These are phyloP conservation scores for Thoracochromis brauschi DNA, from an alignment of 2,113 vertebrate genomes.

Conservation along the genomic window DNA sequence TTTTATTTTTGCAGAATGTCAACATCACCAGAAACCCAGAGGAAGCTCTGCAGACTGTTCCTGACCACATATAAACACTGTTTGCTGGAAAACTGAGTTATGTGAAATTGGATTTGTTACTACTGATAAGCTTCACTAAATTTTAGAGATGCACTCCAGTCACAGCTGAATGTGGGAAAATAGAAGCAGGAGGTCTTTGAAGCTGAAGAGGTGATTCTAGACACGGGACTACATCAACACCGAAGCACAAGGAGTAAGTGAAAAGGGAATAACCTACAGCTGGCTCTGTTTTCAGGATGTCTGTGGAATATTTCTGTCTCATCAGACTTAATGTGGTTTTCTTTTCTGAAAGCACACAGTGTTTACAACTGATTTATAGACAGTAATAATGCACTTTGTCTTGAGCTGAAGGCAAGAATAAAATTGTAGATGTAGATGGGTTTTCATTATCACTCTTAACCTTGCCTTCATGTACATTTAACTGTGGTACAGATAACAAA, in stretches of 20 bases:
- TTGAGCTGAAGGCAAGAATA: neutral
- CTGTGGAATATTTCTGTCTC: neutral
- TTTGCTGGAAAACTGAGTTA: neutral
- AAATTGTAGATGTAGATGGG: neutral
- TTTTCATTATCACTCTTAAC: neutral
- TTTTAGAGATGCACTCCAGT: neutral
- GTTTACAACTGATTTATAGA: slow-evolving; percentile 2
- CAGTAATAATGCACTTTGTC: neutral
- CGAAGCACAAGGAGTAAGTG: neutral
- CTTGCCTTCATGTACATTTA: neutral
- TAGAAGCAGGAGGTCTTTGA: neutral
- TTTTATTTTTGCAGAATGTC: slow-evolving; percentile 65
- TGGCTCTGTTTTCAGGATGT: neutral
- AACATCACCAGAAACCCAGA: slow-evolving; percentile 67
- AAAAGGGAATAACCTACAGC: neutral
- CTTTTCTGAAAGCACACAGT: neutral
- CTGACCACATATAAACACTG: slow-evolving; percentile 56
- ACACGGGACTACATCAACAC: accelerated
- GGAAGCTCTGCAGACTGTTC: slow-evolving; percentile 75
- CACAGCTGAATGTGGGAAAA: neutral
- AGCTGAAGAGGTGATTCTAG: neutral
- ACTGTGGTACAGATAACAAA: neutral
- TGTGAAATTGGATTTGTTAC: neutral
- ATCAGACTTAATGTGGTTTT: neutral
- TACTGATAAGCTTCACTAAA: neutral